Evolutionary conservation across 2,113 vertebrate species (phyloP), one percentile per base, ranked within the genome.

Genomic region (Delphinus delphis): DNA sequence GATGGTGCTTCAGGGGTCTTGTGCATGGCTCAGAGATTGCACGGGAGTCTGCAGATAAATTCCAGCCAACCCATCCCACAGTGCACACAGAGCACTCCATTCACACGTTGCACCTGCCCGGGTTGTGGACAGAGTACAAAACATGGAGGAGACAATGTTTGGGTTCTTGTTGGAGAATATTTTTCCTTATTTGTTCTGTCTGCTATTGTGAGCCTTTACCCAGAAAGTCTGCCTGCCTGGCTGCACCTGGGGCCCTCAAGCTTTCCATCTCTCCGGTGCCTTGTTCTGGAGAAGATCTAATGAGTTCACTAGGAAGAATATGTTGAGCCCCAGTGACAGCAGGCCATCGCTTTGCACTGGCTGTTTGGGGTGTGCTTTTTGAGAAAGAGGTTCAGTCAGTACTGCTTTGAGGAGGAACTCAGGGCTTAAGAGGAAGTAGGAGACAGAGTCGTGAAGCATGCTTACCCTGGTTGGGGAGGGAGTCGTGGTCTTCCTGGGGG

Each of bases 1-100:
- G 36, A 31, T 85, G 31, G 10, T 82, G 10, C 23, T 85, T 95
- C 14, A n/a, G 88, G 55, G 47, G 41, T 95, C 63, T 89, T 74
- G 58, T 36, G 23, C 20, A 7, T 50, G 7, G n/a, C 26, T 95
- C 50, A 36, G 91, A 80, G 67, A 18, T 70, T 58, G 77, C 50
- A 88, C n/a, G 55, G 41, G 44, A 14, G 9, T 62, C 70, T 88
- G 65, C 33, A 82, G 77, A 62, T 53, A 25, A 38, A 1, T 53
- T 55, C n/a, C 18, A 44, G 84, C 60, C 31, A 6, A 10, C 9
- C 47, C 60, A 31, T 65, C 17, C 38, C 47, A 28, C 55, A 33
- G 25, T 21, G 5, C 3, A 11, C 44, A 15, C 14, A 38, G 53
- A 50, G 7, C 3, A 12, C 26, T 20, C 47, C 8, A 2, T 6